Evolutionary conservation across 2,797 vertebrate species (phyloP).

Genomic region (Falco naumanni): DNA sequence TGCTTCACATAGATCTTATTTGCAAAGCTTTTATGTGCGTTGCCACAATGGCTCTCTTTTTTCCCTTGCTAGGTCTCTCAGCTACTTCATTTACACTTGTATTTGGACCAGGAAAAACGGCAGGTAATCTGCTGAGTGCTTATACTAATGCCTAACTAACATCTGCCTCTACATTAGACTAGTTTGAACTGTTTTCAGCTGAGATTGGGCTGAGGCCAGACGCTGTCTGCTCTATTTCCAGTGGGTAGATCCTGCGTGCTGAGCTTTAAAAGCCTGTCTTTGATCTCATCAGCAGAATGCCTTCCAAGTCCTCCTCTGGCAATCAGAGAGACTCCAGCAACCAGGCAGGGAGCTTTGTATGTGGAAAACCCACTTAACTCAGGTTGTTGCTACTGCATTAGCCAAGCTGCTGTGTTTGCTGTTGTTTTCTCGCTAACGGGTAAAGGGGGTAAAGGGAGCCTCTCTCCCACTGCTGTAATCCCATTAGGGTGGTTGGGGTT

Average conservation of each 20-base stretch:
- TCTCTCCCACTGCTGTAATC: not conserved
- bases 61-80: slow-evolving; percentile 80
- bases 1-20: not conserved
- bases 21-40: slow-evolving; percentile 5
- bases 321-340: slow-evolving; percentile 6
- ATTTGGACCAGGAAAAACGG: slow-evolving; percentile 79
- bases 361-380: slow-evolving; percentile 11
- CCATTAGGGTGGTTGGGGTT: not conserved
- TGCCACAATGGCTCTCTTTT: slow-evolving; percentile 72
- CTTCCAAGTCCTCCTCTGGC: slow-evolving; percentile 32
- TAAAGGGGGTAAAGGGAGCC: not conserved
- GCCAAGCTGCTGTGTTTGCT: slow-evolving; percentile 2
- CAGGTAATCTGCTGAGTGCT: slow-evolving; percentile 80
- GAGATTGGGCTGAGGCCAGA: not conserved
- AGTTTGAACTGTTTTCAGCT: slow-evolving; percentile 1
- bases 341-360: slow-evolving; percentile 19
- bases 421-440: not conserved
- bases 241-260: not conserved
- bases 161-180: not conserved
- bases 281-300: slow-evolving; percentile 5
- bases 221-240: slow-evolving; percentile 20
- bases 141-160: slow-evolving; percentile 69
- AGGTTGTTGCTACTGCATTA: not conserved
- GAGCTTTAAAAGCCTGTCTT: not conserved
- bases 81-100: slow-evolving; percentile 78